Base-by-base conservation (phyloP, 2,888 invertebrate species). In the Disparrhopalites patrizii region DNA sequence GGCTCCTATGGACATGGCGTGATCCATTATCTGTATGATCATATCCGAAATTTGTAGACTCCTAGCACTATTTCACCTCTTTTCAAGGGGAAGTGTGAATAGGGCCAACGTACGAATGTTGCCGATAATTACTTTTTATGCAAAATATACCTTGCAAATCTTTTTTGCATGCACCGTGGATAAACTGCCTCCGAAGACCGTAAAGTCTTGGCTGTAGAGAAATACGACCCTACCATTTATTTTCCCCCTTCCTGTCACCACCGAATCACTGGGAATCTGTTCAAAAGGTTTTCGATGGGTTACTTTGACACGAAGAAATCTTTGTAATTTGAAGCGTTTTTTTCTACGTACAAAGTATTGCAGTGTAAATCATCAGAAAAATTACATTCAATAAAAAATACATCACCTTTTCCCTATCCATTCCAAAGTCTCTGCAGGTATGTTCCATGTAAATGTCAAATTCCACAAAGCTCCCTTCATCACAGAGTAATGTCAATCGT, bases 151-250 rank as follows among this genome's bases (percentile, higher is more conserved):
- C 79, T 85, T 85, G 77, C 85, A 85, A 50, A 87, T 83, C 78
- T 87, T 87, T 78, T 83, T 83, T 7, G 87, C 84, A 79, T 87
- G 86, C 36, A 84, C 83, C 61, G 78, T 83, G 15, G 86, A 86
- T 54, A 87, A 78, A 76, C 85, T 85, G 8, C 87, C 87, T 38
- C 87, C 87, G 78, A 86, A 87, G 2, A 87, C 86, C 31, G 87
- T 86, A 77, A 86, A 86, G 77, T 87, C 87, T 80, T 86, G 86
- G 73, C 85, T 86, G 78, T 86, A 87, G 31, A 87, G 78, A 76
- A 84, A 87, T 10, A 83, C 82, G 1, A 83, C 80, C 38, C 85
- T 78, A 2, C 86, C 86, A 78, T 85, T 83, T 68, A 87, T 84
- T 55, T 82, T 78, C 7, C 86, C 85, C 75, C 85, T 81, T 0